Percentiles rank a stretch among this genome's conserved stretches.
Evolutionary conservation across 2,797 vertebrate species (phyloP).

Genomic region (Picus viridis): DNA sequence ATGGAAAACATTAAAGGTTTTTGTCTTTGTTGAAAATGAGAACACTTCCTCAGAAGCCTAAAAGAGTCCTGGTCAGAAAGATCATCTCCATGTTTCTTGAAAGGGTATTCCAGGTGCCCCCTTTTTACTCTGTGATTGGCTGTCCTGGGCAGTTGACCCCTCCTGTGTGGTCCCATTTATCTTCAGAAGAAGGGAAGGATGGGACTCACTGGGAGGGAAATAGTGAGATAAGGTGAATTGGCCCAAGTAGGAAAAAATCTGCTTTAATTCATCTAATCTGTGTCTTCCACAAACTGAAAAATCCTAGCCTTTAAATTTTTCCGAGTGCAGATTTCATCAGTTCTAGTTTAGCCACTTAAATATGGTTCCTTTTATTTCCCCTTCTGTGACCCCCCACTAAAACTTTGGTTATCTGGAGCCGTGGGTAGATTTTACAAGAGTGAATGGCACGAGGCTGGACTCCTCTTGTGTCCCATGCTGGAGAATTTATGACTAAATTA

Average conservation of each 20-base stretch:
- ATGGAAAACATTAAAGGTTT: background rate
- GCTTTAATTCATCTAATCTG: background rate
- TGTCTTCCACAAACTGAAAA: background rate
- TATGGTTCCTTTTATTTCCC: background rate
- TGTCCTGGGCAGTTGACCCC: background rate
- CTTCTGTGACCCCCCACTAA: background rate
- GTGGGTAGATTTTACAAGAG: background rate
- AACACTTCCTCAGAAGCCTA: background rate
- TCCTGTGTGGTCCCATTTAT: background rate
- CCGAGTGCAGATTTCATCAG: background rate
- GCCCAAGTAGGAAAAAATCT: background rate
- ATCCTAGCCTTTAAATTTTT: background rate
- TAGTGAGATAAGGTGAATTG: background rate
- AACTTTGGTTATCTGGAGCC: background rate
- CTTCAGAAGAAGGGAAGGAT: background rate
- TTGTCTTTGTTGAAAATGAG: background rate
- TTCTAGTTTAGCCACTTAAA: background rate
- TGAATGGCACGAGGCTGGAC: background rate
- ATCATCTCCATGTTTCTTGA: rapidly evolving
- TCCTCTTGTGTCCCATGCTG: background rate
- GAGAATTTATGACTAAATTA: background rate
- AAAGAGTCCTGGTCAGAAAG: background rate
- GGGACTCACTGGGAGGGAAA: background rate
- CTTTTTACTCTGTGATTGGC: background rate
- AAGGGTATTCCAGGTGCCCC: background rate